Evolutionary conservation across 2,888 invertebrate genomes (phyloP), one percentile per base, ranked within the genome.

Genomic region (Hydrotaea cyrtoneurina): DNA sequence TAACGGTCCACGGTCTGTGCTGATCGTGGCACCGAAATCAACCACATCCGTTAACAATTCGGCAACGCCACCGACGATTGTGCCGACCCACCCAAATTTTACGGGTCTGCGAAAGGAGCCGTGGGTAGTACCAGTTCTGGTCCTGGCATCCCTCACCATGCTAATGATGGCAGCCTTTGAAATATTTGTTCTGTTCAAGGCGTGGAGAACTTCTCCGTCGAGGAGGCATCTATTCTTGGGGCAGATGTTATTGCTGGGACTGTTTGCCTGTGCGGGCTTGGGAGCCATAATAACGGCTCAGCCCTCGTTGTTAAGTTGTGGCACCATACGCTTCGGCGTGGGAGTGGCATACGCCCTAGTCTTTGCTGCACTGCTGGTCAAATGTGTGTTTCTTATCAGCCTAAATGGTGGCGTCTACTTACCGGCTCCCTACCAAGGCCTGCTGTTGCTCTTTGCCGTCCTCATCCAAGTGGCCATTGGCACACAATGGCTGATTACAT

Each of bases 301-400:
- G 43, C 97, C 97, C 64, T 96, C 96, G 73, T 94, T 95, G 74
- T 93, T 96, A 79, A 96, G 96, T 21, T 98, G 97, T 90, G 96
- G 96, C 74, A 95, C 96, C 26, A 95, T 96, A 86, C 94, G 97
- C 74, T 95, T 97, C 88, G 96, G 96, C 57, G 95, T 96, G 59
- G 97, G 97, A 74, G 95, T 96, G 17, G 94, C 97, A 10, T 96
- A 97, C 88, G 96, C 97, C 75, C 94, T 98, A 79, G 96, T 98
- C 83, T 98, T 98, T 92, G 96, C 97, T 55, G 96, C 98, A 0
- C 94, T 98, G 72, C 94, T 98, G 88, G 98, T 98, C 86, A 98
- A 98, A 93, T 97, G 98, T 92, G 97, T 98, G 87, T 98, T 98
- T 92, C 94, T 98, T 83, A 95, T 98, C 87, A 97, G 98, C 90